Base-by-base conservation (phyloP, 1,140 invertebrate genomes). In the Drosophila auraria region DNA sequence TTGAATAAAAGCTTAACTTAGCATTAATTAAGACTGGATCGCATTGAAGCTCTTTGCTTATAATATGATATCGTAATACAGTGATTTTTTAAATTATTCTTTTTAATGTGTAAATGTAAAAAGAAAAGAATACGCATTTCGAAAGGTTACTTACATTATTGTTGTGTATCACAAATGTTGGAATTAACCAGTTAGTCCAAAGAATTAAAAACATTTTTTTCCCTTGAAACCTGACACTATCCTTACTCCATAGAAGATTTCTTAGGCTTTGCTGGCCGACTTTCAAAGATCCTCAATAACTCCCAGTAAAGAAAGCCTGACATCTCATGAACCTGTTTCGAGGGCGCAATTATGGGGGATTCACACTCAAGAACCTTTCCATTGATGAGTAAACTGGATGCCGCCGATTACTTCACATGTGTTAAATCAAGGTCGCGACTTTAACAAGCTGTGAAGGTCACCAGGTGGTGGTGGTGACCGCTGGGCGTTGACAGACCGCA, bases 301-400 rank as follows among this genome's bases (percentile, higher is more conserved):
- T 45, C 12, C 4, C n/a, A 40, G 20, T 11, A 2, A 25, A 12
- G 17, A 59, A 64, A n/a, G 3, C 14, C 9, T 2, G 15, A 17
- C 7, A 15, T 12, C 20, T 33, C 25, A 33, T 40, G 50, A 70
- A 70, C 70, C 38, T 15, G 70, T 61, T 73, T 45, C 6, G n/a
- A 23, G 23, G 15, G 51, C 0, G 23, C 27, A 15, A n/a, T 30
- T 17, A 33, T 27, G 6, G 20, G 11, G 27, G 30, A 59, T 30
- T 51, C 44, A 27, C 23, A 11, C 38, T 27, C 12, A 44, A 73
- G 70, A 73, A 73, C 70, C 68, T 61, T 73, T 72, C 44, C 54
- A 71, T 51, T 73, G 27, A 51, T 44, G 38, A 56, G 5, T 14
- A 33, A 73, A 61, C 70, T 60, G 53, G 69, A 36, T 70, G 27